Conservation (phyloP, 2,888 invertebrate genomes). For the Coecobrya sp. region DNA sequence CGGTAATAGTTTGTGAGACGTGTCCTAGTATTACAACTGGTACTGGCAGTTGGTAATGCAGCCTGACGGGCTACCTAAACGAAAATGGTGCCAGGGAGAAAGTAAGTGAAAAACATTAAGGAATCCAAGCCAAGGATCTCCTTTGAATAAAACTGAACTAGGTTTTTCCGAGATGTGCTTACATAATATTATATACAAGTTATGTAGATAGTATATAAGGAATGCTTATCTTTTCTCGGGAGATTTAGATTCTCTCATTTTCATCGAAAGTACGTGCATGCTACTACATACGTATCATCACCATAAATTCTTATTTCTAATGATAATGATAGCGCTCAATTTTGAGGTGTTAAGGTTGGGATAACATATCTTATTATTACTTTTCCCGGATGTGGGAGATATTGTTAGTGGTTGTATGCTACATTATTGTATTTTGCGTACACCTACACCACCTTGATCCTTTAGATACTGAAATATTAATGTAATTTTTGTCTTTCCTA, state of each 20-base stretch:
- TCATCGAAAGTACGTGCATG: neutral
- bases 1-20: neutral
- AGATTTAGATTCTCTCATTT: slow-evolving; percentile 57
- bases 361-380: neutral
- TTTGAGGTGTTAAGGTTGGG: neutral
- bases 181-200: neutral
- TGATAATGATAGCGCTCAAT: slow-evolving; percentile 11
- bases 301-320: slow-evolving; percentile 12
- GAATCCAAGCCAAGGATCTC: neutral
- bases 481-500: neutral
- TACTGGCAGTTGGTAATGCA: neutral
- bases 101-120: slow-evolving; percentile 9
- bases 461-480: too few relatives aligned
- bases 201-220: neutral
- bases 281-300: neutral
- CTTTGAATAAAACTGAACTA: neutral
- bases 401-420: neutral
- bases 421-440: neutral
- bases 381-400: neutral
- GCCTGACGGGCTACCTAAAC: neutral
- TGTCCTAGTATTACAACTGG: neutral
- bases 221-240: slow-evolving; percentile 46
- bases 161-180: neutral
- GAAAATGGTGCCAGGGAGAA: neutral
- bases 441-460: too few relatives aligned